Percentiles rank a stretch among this genome's conserved stretches.
These are phyloP conservation scores for Gymnoscelis rufifasciata DNA, from an alignment of 2,888 invertebrate species.

Conservation along the genomic window DNA sequence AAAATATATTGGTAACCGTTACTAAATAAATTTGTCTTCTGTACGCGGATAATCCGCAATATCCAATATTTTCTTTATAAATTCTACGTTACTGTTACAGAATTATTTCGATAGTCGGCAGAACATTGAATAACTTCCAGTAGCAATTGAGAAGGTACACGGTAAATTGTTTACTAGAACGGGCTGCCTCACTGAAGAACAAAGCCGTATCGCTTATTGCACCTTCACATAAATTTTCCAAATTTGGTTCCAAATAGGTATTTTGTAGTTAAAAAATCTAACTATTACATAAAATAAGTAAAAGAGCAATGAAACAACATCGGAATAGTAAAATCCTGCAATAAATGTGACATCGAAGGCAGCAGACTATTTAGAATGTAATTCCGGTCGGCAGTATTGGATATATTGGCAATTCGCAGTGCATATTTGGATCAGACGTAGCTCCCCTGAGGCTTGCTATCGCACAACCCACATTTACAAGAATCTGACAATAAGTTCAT, in stretches of 20 bases:
- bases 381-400: conserved; percentile 37
- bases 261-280: too few relatives aligned
- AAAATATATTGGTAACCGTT: too few relatives aligned
- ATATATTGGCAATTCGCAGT: conserved; percentile 51
- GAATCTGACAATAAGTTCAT: conserved; percentile 10
- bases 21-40: too few relatives aligned
- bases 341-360: conserved; percentile 10
- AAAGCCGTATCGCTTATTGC: conserved; percentile 45
- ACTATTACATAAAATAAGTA: not conserved
- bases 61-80: too few relatives aligned
- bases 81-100: too few relatives aligned
- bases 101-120: too few relatives aligned
- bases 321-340: not conserved
- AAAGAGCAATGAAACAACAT: not conserved
- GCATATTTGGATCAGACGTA: conserved; percentile 45
- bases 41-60: too few relatives aligned
- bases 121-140: not conserved
- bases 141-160: not conserved
- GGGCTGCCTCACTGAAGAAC: conserved; percentile 29
- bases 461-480: conserved; percentile 24
- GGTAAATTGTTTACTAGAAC: not conserved
- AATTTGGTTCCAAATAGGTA: too few relatives aligned
- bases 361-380: conserved; percentile 39
- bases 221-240: conserved; percentile 51
- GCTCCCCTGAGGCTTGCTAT: conserved; percentile 39